Base-by-base conservation (phyloP, 2,888 invertebrate genomes). In the Mythimna vitellina region DNA sequence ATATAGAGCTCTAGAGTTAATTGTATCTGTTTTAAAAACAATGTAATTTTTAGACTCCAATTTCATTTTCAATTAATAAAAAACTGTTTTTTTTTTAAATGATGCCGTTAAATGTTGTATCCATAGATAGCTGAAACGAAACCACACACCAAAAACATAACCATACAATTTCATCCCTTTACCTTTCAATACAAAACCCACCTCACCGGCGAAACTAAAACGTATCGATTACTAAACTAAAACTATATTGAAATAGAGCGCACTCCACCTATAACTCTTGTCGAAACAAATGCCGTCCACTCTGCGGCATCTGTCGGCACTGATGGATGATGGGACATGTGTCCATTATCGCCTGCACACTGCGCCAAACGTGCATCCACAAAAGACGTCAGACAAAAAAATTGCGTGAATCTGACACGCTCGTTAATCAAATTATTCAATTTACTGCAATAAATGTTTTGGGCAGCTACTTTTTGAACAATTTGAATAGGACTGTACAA, bases 281-380 rank as follows among this genome's bases (percentile, higher is more conserved):
- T 87, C 90, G 87, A 89, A 91, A 91, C 90, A 91, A 91, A 90
- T 90, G 90, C 88, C 87, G 88, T 83, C 89, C 92, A 89, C 91
- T 92, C 89, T 83, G 81, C 89, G 91, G 90, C 93, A 93, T 92
- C 92, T 93, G 93, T 90, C 92, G 88, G 86, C 86, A 68, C 88
- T 95, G 95, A 95, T 94, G 92, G 94, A 95, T 95, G 92, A 88
- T 91, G 90, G 91, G 94, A 94, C 95, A 95, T 93, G 92, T 95
- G 96, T 95, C 95, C 94, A 94, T 94, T 93, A 93, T 91, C 90
- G 91, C 87, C 88, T 87, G 90, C 91, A 91, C 90, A 88, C 83
- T 88, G 89, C 81, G 78, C 65, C 78, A 76, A 79, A 77, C 81
- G 64, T 81, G 76, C 83, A 83, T 82, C 88, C 87, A 89, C 89